Evolutionary conservation across 2,888 invertebrate genomes (phyloP).

Genomic region (Coenonympha glycerion): DNA sequence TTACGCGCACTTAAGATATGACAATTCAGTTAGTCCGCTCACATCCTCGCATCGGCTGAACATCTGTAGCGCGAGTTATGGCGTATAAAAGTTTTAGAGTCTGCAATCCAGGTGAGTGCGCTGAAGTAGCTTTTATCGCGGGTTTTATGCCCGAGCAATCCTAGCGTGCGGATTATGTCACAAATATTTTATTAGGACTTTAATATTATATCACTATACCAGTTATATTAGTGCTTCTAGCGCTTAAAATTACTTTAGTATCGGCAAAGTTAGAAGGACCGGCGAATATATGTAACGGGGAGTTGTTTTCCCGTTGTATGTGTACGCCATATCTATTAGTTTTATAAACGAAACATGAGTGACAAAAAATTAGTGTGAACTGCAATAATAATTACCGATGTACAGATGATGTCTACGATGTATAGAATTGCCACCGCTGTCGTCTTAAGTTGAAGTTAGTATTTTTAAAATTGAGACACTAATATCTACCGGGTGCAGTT

Average conservation of each 20-base stretch:
- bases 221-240: background rate
- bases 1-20: conserved; percentile 9
- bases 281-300: too few relatives aligned
- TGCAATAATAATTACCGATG: too few relatives aligned
- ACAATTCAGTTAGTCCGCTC: conserved; percentile 4
- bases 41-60: background rate
- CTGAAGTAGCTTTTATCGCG: conserved; percentile 1
- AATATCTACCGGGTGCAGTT: too few relatives aligned
- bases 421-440: too few relatives aligned
- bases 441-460: too few relatives aligned
- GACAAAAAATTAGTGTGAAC: too few relatives aligned
- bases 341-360: too few relatives aligned
- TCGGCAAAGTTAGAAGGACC: too few relatives aligned
- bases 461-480: too few relatives aligned
- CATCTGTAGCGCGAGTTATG: conserved; percentile 2
- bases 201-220: background rate
- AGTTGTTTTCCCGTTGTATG: background rate
- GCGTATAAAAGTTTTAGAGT: conserved; percentile 3
- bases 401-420: too few relatives aligned
- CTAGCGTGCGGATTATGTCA: background rate
- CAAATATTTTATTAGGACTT: background rate
- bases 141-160: background rate
- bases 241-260: too few relatives aligned
- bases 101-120: conserved; percentile 8
- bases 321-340: too few relatives aligned